These are phyloP conservation scores for Porphyrio hochstetteri DNA, from an alignment of 2,113 vertebrate genomes.

Conservation along the genomic window DNA sequence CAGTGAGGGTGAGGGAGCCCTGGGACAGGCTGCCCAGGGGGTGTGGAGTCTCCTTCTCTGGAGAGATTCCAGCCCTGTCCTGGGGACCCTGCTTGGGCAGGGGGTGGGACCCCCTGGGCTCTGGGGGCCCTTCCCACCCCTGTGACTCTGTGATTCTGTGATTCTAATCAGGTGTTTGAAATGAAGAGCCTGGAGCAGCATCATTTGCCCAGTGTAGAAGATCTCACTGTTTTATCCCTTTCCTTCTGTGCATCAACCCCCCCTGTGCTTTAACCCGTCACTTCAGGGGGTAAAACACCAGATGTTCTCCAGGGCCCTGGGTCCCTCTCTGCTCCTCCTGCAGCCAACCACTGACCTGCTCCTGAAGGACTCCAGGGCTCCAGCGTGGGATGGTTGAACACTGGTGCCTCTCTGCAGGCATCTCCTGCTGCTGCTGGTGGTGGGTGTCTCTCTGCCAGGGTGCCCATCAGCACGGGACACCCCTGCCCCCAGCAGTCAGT, in stretches of 20 bases:
- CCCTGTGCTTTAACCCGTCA: neutral
- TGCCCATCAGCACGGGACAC: rapidly evolving
- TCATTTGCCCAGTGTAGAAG: neutral
- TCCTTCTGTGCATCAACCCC: neutral
- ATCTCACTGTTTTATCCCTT: neutral
- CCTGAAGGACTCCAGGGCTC: neutral
- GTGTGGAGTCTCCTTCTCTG: too few relatives aligned
- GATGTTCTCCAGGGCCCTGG: neutral
- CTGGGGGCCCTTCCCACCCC: neutral
- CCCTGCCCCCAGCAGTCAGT: neutral
- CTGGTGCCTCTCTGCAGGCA: rapidly evolving
- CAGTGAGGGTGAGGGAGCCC: too few relatives aligned
- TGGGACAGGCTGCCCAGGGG: too few relatives aligned
- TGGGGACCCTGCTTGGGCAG: too few relatives aligned
- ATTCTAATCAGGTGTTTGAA: neutral
- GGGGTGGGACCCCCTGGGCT: too few relatives aligned
- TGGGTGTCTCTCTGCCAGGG: neutral
- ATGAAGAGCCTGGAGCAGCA: neutral
- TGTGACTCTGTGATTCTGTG: too few relatives aligned
- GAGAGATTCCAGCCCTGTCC: too few relatives aligned
- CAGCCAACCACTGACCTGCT: neutral
- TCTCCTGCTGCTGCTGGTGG: neutral
- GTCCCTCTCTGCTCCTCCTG: neutral
- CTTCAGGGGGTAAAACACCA: neutral
- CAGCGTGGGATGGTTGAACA: neutral